Conservation (phyloP, 2,797 vertebrate species). For the Pseudomugil tenellus region DNA sequence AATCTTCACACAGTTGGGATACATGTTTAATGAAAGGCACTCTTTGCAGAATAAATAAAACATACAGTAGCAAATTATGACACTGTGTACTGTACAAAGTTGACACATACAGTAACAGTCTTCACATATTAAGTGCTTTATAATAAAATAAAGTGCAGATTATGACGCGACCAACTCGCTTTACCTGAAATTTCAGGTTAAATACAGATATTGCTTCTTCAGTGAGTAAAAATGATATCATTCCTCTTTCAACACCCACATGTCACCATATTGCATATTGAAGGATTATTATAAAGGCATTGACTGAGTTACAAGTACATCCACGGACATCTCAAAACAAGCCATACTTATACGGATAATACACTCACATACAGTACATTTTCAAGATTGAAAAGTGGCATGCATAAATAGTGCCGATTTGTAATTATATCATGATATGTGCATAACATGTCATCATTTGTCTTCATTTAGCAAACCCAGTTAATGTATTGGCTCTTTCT, state of each 20-base stretch:
- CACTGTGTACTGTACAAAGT: conserved; percentile 58
- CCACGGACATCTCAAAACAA: conserved; percentile 52
- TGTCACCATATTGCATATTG: conserved; percentile 57
- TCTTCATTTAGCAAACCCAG: conserved; percentile 32
- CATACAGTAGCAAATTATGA: conserved; percentile 62
- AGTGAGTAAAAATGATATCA: conserved; percentile 9
- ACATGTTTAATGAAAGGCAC: conserved; percentile 86
- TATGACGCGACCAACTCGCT: conserved; percentile 47
- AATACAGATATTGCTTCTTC: conserved; percentile 57
- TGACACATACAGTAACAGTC: conserved; percentile 74
- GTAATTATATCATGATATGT: conserved; percentile 29
- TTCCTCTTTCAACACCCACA: conserved; percentile 20
- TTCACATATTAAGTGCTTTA: conserved; percentile 63
- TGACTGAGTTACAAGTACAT: conserved; percentile 50
- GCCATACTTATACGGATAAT: conserved; percentile 52
- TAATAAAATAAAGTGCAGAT: conserved; percentile 75
- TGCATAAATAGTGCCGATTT: conserved; percentile 61
- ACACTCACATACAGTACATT: conserved; percentile 63
- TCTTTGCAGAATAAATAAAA: conserved; percentile 79
- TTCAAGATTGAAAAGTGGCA: conserved; percentile 62
- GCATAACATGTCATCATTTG: conserved; percentile 15
- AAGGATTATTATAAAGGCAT: conserved; percentile 62
- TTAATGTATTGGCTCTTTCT: conserved; percentile 46
- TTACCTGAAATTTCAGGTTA: conserved; percentile 55
- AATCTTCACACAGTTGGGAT: conserved; percentile 55